phyloP scores from a whole-genome alignment of 2,888 invertebrate genomes.

The Eilema depressum region DNA sequence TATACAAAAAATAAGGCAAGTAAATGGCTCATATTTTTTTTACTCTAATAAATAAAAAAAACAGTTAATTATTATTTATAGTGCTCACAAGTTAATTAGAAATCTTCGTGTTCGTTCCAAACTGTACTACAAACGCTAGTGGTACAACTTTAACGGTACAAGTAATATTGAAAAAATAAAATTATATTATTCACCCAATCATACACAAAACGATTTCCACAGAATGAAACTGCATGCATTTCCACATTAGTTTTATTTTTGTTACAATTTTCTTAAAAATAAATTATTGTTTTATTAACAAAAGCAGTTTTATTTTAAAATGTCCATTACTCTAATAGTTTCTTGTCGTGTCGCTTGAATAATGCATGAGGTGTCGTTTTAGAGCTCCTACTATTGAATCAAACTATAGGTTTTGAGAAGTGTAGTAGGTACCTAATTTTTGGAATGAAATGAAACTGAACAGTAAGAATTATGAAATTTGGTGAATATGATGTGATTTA shows the following conservation, averaged over 20 bases:
- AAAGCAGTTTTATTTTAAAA: conserved; percentile 71
- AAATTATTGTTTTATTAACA: conserved; percentile 31
- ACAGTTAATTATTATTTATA: no score
- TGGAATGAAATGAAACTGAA: not conserved
- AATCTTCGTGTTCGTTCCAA: no score
- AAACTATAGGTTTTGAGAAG: not conserved
- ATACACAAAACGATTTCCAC: conserved; percentile 22
- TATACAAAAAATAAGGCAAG: not conserved
- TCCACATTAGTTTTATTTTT: conserved; percentile 28
- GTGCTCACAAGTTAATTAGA: no score
- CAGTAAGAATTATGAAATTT: no score
- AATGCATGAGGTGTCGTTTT: conserved; percentile 25
- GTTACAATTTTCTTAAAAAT: conserved; percentile 33
- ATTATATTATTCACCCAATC: not conserved
- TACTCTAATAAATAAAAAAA: no score
- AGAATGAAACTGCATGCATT: conserved; percentile 65
- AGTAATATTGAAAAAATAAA: no score
- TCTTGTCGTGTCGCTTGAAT: not conserved
- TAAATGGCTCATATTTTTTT: no score
- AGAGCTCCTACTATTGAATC: conserved; percentile 15
- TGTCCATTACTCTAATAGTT: conserved; percentile 40
- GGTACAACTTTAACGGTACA: not conserved
- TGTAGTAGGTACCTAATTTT: not conserved
- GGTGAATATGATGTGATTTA: no score
- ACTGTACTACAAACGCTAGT: not conserved